Percentiles rank a stretch among this genome's conserved stretches.
These are phyloP conservation scores for Brachypodius melanocephalos DNA, from an alignment of 2,113 vertebrate genomes.

Conservation along the genomic window DNA sequence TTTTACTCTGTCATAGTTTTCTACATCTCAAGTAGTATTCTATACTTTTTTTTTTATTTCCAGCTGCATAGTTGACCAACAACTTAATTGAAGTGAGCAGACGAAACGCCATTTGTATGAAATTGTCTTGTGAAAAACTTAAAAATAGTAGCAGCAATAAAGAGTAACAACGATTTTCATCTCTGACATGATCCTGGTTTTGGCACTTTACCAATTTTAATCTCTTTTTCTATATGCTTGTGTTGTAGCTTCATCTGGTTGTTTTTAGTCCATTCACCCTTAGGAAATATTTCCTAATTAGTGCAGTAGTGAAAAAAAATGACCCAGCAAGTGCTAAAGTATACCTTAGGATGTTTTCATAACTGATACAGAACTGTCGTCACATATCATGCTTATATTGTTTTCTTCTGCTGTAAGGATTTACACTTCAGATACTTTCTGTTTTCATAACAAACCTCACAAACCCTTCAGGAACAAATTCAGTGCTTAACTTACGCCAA, in stretches of 20 bases:
- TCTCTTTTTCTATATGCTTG: neutral
- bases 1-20: neutral
- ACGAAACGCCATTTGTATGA: neutral
- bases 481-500: neutral
- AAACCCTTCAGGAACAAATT: constrained; percentile 5
- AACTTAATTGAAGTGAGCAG: neutral
- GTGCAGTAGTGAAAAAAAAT: neutral
- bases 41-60: neutral
- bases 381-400: neutral
- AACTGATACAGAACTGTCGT: neutral
- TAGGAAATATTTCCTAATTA: constrained; percentile 33
- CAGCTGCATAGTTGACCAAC: neutral
- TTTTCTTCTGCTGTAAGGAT: constrained; percentile 3
- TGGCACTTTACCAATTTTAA: neutral
- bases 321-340: neutral
- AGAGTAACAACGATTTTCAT: neutral
- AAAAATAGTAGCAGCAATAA: neutral
- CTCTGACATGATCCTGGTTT: neutral
- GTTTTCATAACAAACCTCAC: constrained; percentile 11
- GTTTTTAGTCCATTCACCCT: neutral
- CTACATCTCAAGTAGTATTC: neutral
- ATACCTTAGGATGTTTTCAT: neutral
- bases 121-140: neutral
- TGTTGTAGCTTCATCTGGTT: neutral
- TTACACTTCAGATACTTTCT: constrained; percentile 26